Evolutionary conservation across 1,140 invertebrate genomes (phyloP).

Genomic region (Cydia pomonella): DNA sequence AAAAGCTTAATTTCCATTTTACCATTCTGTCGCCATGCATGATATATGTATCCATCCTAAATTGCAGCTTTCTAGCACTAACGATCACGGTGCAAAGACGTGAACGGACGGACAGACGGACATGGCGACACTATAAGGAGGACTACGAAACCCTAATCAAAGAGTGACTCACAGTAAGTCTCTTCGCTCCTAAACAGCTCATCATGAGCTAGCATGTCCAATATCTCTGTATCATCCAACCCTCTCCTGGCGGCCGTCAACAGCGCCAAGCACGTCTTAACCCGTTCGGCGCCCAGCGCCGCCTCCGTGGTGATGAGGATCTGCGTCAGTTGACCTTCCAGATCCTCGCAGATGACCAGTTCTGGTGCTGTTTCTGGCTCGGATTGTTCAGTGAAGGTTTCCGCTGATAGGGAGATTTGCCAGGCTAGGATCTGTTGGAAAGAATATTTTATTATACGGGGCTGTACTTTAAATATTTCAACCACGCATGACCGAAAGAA

Average conservation of each 20-base stretch:
- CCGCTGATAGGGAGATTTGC: conserved; percentile 83
- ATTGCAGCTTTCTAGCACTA: too few species aligned
- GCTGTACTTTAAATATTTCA: too few species aligned
- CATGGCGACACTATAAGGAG: too few species aligned
- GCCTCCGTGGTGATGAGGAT: conserved; percentile 85
- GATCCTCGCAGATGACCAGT: conserved; percentile 76
- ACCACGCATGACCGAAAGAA: too few species aligned
- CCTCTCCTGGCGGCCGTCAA: conserved; percentile 86
- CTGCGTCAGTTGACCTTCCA: conserved; percentile 82
- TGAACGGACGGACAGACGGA: too few species aligned
- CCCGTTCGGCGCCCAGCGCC: conserved; percentile 83
- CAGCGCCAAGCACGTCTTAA: conserved; percentile 83
- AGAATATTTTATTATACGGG: background rate
- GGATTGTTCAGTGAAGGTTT: conserved; percentile 68
- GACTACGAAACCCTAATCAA: too few species aligned
- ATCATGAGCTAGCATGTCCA: conserved; percentile 87
- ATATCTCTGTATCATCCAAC: conserved; percentile 87
- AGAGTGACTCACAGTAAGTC: conserved; percentile 81
- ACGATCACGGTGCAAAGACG: too few species aligned
- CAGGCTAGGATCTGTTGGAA: conserved; percentile 82
- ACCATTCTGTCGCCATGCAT: too few species aligned
- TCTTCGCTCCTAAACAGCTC: conserved; percentile 85
- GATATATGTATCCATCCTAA: too few species aligned
- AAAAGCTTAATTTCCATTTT: too few species aligned
- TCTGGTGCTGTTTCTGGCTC: conserved; percentile 65